phyloP scores from a whole-genome alignment of 2,797 vertebrate species.

The Spinus olivaceus region DNA sequence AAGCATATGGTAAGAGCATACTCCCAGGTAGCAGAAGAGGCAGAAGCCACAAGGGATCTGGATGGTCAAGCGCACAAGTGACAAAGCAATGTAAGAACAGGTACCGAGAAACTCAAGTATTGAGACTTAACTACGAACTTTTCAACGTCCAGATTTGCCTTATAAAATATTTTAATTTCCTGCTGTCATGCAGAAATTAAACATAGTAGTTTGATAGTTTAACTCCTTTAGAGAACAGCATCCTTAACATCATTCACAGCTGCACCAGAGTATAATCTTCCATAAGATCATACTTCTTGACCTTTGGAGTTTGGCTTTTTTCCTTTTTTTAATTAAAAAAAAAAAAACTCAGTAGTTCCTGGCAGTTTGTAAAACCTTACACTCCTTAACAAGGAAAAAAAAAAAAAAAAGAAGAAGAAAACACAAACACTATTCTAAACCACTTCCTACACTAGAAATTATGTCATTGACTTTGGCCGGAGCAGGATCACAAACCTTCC shows the following conservation, averaged over 20 bases:
- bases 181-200: not conserved
- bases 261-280: not conserved
- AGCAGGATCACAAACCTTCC: not conserved
- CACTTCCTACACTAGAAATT: not conserved
- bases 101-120: not conserved
- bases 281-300: not conserved
- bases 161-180: not conserved
- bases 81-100: not conserved
- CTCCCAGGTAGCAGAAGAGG: not conserved
- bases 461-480: not conserved
- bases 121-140: not conserved
- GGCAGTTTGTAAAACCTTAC: not conserved
- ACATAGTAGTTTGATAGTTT: not conserved
- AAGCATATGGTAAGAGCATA: not conserved
- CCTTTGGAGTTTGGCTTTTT: rapidly evolving
- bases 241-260: not conserved
- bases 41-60: not conserved
- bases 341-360: not conserved
- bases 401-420: not conserved
- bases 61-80: not conserved
- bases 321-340: not conserved
- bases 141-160: not conserved
- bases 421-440: not conserved
- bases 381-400: not conserved
- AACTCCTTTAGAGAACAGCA: not conserved